Conservation (phyloP, 2,797 vertebrate species). For the Tenualosa ilisha region DNA sequence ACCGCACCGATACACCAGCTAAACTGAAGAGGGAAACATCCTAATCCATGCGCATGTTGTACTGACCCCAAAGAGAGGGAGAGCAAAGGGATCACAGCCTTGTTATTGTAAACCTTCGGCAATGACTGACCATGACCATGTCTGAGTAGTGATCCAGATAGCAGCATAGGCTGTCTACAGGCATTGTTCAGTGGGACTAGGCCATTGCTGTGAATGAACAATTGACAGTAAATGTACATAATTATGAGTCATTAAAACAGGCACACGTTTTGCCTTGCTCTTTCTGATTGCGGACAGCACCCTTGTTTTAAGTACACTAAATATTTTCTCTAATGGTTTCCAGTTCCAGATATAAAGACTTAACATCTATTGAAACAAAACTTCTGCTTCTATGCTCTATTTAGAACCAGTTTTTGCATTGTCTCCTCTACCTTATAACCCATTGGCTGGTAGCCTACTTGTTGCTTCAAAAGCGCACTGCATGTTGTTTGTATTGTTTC, state of each 20-base stretch:
- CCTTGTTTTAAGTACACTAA: not conserved
- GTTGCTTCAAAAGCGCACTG: not conserved
- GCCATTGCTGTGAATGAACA: not conserved
- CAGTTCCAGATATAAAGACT: not conserved
- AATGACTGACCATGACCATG: not conserved
- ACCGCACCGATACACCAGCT: not conserved
- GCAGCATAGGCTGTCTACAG: not conserved
- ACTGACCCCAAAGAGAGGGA: not conserved
- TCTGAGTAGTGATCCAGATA: not conserved
- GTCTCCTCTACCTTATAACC: not conserved
- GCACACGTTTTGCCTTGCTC: not conserved
- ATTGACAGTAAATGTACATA: not conserved
- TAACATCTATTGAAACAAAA: not conserved
- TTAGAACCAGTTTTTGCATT: not conserved
- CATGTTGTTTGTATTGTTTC: not conserved
- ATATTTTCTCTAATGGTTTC: not conserved
- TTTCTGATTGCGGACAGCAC: not conserved
- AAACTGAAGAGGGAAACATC: conserved; percentile 14
- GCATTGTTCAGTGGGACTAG: not conserved
- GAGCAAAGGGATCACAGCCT: not conserved
- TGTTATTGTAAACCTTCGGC: not conserved
- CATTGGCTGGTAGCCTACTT: not conserved
- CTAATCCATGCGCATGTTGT: conserved; percentile 25
- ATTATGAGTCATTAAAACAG: not conserved
- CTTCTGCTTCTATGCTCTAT: not conserved